phyloP scores from a whole-genome alignment of 2,113 vertebrate genomes.

The Geococcyx californianus region DNA sequence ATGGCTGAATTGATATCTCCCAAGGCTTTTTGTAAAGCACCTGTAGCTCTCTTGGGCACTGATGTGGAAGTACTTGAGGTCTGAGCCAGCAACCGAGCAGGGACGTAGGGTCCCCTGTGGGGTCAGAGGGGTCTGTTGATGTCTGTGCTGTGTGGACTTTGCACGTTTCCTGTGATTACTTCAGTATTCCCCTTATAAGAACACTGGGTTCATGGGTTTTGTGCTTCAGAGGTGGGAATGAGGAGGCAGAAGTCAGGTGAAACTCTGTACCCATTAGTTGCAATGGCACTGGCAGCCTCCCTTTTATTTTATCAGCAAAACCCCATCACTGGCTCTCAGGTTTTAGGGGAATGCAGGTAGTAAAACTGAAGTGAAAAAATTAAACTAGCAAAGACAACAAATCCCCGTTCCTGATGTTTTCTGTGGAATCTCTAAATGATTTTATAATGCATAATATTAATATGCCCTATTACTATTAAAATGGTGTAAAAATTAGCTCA shows the following conservation, averaged over 20 bases:
- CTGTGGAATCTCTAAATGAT: neutral
- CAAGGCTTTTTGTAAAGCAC: neutral
- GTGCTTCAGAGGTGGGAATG: neutral
- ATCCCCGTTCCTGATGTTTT: neutral
- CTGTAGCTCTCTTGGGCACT: neutral
- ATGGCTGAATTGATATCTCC: neutral
- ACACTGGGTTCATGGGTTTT: neutral
- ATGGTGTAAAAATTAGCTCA: neutral
- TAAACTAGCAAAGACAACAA: neutral
- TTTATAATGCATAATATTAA: neutral
- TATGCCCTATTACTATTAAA: neutral
- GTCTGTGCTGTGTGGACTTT: neutral
- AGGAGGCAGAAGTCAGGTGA: neutral
- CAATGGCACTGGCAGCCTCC: fast-evolving
- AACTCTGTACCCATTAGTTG: neutral
- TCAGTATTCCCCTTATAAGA: fast-evolving
- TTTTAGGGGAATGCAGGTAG: neutral
- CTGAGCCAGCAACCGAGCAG: too few species aligned
- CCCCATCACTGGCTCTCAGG: fast-evolving
- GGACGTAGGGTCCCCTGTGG: neutral
- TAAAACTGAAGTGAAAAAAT: neutral
- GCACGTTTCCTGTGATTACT: fast-evolving
- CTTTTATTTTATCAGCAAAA: neutral
- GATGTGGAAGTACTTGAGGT: neutral
- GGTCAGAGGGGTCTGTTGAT: neutral